A percentile compares a stretch with the other conserved stretches of the same genome.
Conservation (phyloP, 2,888 invertebrate genomes). For the Sceliomorpha sp. region DNA sequence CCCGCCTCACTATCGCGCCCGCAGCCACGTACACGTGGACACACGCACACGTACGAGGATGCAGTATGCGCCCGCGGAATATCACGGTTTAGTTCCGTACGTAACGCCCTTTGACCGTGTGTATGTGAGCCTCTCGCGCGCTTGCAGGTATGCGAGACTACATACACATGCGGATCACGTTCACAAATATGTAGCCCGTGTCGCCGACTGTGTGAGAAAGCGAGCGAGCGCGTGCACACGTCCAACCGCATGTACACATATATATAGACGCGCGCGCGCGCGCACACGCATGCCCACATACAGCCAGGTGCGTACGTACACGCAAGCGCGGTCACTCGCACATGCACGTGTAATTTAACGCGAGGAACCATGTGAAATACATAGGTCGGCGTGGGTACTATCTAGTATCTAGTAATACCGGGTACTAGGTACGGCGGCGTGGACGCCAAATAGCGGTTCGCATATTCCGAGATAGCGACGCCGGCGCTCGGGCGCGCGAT, state of each 20-base stretch:
- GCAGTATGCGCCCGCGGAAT: constrained; percentile 1
- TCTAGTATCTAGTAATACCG: constrained; percentile 77
- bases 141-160: constrained; percentile 12
- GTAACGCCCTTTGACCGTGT: constrained; percentile 16
- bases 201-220: constrained; percentile 11
- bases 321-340: constrained; percentile 27
- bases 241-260: constrained; percentile 10
- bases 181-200: constrained; percentile 40
- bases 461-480: constrained; percentile 76
- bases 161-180: constrained; percentile 18
- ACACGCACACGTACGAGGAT: constrained; percentile 1
- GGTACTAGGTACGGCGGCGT: constrained; percentile 74
- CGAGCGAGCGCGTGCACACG: too few relatives aligned
- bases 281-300: too few relatives aligned
- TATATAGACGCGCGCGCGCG: constrained; percentile 8
- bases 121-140: constrained; percentile 24
- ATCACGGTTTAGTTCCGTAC: too few relatives aligned
- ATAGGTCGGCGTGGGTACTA: constrained; percentile 67
- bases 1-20: too few relatives aligned
- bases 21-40: constrained; percentile 11
- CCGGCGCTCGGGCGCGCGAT: constrained; percentile 66
- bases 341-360: constrained; percentile 30
- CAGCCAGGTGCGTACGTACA: not conserved
- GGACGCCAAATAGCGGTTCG: constrained; percentile 76
- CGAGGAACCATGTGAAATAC: constrained; percentile 49